Evolutionary conservation across 2,797 vertebrate genomes (phyloP).

Genomic region (Balearica regulorum): DNA sequence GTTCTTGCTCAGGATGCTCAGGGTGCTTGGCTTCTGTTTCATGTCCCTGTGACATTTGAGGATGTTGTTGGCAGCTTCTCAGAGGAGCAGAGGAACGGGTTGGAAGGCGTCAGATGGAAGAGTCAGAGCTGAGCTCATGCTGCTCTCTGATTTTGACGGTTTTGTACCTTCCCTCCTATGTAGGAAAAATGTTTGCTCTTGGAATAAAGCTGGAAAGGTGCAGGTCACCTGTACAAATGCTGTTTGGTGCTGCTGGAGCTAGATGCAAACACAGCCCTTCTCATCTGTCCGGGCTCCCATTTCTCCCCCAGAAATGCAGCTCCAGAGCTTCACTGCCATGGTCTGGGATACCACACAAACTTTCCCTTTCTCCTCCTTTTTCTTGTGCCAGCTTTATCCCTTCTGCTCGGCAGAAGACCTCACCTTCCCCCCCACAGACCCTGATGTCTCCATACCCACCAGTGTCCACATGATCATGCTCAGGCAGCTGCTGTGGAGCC

Average conservation of each 20-base stretch:
- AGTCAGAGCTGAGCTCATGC: neutral
- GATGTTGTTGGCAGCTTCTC: neutral
- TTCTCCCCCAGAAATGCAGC: neutral
- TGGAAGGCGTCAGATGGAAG: neutral
- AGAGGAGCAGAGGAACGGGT: neutral
- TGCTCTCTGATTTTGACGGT: neutral
- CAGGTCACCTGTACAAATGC: neutral
- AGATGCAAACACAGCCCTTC: neutral
- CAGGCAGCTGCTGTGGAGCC: neutral
- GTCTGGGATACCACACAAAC: neutral
- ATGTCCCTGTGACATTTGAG: neutral
- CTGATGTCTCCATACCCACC: neutral
- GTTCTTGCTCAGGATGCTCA: neutral
- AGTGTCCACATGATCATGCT: neutral
- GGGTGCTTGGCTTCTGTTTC: neutral
- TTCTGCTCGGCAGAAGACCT: neutral
- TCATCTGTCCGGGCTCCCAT: neutral
- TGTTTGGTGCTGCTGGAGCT: neutral
- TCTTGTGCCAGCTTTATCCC: neutral
- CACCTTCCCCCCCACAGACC: rapidly evolving
- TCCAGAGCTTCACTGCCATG: neutral
- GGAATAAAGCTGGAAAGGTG: neutral
- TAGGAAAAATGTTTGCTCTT: neutral
- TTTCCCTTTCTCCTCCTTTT: neutral
- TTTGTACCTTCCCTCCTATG: neutral